Evolutionary conservation across 2,113 vertebrate species (phyloP).

Genomic region (Cheirogaleus medius): DNA sequence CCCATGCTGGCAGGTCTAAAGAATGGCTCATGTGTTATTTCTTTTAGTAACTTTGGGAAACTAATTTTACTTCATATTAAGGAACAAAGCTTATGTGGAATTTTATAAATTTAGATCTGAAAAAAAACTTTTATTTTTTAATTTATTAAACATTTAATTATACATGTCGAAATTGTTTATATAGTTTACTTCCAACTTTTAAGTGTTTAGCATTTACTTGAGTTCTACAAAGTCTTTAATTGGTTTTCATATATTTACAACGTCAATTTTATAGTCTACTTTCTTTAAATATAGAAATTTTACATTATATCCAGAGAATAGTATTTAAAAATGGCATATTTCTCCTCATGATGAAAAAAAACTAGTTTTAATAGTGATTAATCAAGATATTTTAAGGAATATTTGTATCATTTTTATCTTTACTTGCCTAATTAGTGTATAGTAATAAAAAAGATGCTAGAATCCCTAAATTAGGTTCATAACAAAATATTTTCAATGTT

Average conservation of each 20-base stretch:
- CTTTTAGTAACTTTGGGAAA: background rate
- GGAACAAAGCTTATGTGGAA: background rate
- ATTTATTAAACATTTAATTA: background rate
- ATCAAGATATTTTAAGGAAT: background rate
- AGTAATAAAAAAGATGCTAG: background rate
- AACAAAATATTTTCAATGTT: background rate
- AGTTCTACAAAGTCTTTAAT: slow-evolving; percentile 8
- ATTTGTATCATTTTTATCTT: background rate
- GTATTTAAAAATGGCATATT: background rate
- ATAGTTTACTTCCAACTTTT: slow-evolving; percentile 34
- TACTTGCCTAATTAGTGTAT: background rate
- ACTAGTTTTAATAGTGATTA: background rate
- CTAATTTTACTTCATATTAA: slow-evolving; percentile 20
- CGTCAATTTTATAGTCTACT: background rate
- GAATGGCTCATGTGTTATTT: background rate
- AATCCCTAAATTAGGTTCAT: background rate
- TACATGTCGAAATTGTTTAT: background rate
- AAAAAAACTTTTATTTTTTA: background rate
- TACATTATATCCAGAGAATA: background rate
- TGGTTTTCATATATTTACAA: background rate
- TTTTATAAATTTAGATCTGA: background rate
- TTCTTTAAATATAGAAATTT: background rate
- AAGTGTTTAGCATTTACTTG: background rate
- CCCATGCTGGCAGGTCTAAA: background rate
- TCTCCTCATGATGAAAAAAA: background rate